These are phyloP conservation scores for Strigamia maritima DNA, from an alignment of 2,888 invertebrate genomes.

Conservation along the genomic window DNA sequence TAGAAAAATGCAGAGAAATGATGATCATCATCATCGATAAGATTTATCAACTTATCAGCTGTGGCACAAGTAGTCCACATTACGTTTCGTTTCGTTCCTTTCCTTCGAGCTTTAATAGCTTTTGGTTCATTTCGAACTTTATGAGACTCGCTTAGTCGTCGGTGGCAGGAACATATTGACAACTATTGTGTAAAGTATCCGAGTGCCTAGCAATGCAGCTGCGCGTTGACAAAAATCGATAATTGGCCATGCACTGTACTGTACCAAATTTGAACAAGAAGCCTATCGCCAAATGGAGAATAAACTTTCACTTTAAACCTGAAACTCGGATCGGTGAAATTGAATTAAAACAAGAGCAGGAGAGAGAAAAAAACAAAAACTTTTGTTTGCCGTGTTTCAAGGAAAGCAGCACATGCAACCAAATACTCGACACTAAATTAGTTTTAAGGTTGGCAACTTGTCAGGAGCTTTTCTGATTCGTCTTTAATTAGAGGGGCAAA, in stretches of 20 bases:
- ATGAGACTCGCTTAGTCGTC: background rate
- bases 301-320: background rate
- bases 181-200: slow-evolving; percentile 10
- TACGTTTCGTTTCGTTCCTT: no score
- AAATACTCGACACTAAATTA: background rate
- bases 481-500: slow-evolving; percentile 7
- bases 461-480: slow-evolving; percentile 1
- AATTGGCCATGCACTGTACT: background rate
- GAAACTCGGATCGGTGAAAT: background rate
- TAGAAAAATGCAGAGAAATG: background rate
- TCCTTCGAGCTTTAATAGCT: background rate
- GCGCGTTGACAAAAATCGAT: background rate
- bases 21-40: no score
- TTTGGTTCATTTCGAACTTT: slow-evolving; percentile 5
- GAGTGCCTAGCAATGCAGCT: background rate
- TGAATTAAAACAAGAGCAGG: no score
- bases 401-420: background rate
- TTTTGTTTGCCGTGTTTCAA: background rate
- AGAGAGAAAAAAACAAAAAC: background rate
- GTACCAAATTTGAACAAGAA: slow-evolving; percentile 2
- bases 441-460: background rate
- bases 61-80: no score
- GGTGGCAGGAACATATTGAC: slow-evolving; percentile 5
- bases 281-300: background rate
- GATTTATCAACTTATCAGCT: no score